Base-by-base conservation (phyloP, 2,797 vertebrate species). In the Acanthiza pusilla region DNA sequence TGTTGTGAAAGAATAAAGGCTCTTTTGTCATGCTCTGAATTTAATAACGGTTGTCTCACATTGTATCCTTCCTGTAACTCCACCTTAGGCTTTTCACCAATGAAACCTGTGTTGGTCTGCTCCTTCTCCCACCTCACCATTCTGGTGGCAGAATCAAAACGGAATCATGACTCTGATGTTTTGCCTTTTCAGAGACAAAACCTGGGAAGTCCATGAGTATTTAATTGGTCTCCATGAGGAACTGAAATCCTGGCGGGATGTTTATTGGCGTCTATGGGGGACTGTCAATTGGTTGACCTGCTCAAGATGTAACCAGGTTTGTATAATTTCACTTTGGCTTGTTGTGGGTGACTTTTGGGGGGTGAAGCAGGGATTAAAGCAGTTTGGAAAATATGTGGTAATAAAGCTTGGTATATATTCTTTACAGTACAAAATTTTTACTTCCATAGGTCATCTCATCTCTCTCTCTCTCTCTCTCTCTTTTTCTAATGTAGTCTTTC, bases 211-310 rank as follows among this genome's bases (percentile, higher is more conserved):
- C 21, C 98, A 99, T 20, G 99, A 99, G 65, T 99, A 98, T 95
- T 96, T 99, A 88, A 98, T 95, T 36, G 88, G 98, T 72, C 98
- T 99, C 88, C 98, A 99, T 36, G 99, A 99, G 96, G 99, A 99
- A 88, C 60, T 99, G 81, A 99, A 99, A 88, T 99, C 99, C 85
- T 99, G 99, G 99, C 98, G 98, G 75, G 98, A 99, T 80, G 99
- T 99, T 48, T 99, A 99, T 86, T 99, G 99, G 99, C 98, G 98
- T 73, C 98, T 99, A 51, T 99, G 99, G 99, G 99, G 99, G 9
- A 99, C 98, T 38, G 95, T 99, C 93, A 99, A 99, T 96, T 98
- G 98, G 97, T 97, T 99, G 78, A 98, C 97, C 85, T 99, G 99
- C 96, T 98, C 98, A 21, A 97, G 98, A 54, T 99, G 99, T 97